A percentile compares a stretch with the other conserved stretches of the same genome.
Evolutionary conservation across 1,140 invertebrate species (phyloP).

Genomic region (Acromyrmex echinatior): DNA sequence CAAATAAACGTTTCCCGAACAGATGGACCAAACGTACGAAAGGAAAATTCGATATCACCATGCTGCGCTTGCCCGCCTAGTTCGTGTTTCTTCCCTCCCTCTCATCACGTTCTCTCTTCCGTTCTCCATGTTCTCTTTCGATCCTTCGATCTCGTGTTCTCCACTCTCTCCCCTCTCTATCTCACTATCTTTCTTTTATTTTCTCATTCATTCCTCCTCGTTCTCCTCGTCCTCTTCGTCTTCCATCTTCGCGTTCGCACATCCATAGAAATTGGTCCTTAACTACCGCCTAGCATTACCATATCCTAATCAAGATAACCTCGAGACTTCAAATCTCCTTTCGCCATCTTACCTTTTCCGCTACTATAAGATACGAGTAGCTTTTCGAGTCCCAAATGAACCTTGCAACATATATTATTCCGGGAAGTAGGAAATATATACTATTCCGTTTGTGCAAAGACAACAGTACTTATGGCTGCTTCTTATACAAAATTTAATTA

Average conservation of each 20-base stretch:
- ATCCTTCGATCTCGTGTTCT: conserved; percentile 9
- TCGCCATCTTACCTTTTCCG: conserved; percentile 25
- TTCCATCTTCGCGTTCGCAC: conserved; percentile 64
- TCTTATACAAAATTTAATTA: neutral
- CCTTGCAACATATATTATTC: neutral
- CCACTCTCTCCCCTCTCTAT: neutral
- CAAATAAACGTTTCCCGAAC: conserved; percentile 74
- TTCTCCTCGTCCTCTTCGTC: conserved; percentile 27
- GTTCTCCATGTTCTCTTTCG: conserved; percentile 44
- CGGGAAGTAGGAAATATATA: conserved; percentile 7
- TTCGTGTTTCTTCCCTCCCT: conserved; percentile 75
- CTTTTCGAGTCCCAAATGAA: conserved; percentile 63
- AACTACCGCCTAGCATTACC: conserved; percentile 71
- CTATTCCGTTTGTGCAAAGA: neutral
- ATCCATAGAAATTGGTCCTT: conserved; percentile 76
- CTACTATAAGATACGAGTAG: conserved; percentile 22
- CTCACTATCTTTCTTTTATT: conserved; percentile 43
- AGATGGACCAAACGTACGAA: conserved; percentile 73
- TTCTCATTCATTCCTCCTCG: conserved; percentile 30
- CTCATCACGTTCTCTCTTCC: conserved; percentile 29
- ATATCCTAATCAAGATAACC: conserved; percentile 77
- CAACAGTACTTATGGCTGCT: neutral
- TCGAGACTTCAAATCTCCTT: conserved; percentile 47
- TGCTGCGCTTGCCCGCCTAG: conserved; percentile 74
- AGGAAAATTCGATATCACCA: conserved; percentile 79